A percentile compares a stretch with the other conserved stretches of the same genome.
phyloP scores from a whole-genome alignment of 2,888 invertebrate genomes.

The Tromatobia lineatoria region DNA sequence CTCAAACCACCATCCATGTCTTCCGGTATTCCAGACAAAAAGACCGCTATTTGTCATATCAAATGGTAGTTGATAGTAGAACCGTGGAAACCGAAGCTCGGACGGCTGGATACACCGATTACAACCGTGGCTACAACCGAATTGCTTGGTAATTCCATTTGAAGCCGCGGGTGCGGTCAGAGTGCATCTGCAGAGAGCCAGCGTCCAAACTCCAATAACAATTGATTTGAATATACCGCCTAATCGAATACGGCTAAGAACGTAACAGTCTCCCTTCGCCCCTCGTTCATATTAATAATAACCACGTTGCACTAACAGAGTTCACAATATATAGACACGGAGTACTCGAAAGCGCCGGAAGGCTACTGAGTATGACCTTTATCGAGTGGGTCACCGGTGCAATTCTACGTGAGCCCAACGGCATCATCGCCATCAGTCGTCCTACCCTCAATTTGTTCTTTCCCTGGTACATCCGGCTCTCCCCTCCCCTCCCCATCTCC shows the following conservation, averaged over 20 bases:
- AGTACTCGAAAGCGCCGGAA: constrained; percentile 28
- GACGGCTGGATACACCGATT: background rate
- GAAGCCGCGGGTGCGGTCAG: constrained; percentile 58
- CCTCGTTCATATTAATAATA: constrained; percentile 20
- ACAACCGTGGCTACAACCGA: constrained; percentile 59
- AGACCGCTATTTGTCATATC: background rate
- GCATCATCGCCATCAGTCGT: constrained; percentile 43
- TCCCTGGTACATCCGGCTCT: background rate
- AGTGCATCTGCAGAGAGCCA: constrained; percentile 69
- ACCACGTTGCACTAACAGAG: constrained; percentile 25
- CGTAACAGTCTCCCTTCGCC: constrained; percentile 43
- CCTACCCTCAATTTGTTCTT: constrained; percentile 4
- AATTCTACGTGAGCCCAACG: constrained; percentile 34
- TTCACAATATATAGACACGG: constrained; percentile 8
- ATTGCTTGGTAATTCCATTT: constrained; percentile 83
- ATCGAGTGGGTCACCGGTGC: constrained; percentile 54
- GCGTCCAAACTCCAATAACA: constrained; percentile 73
- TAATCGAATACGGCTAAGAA: constrained; percentile 75
- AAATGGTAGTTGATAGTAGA: background rate
- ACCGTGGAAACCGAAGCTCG: constrained; percentile 10
- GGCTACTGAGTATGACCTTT: constrained; percentile 55
- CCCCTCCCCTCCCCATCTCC: constrained; percentile 15
- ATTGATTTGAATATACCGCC: constrained; percentile 77
- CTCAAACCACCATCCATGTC: no score
- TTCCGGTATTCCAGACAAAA: background rate